Conservation (phyloP, 2,113 vertebrate genomes). For the Fulica atra region DNA sequence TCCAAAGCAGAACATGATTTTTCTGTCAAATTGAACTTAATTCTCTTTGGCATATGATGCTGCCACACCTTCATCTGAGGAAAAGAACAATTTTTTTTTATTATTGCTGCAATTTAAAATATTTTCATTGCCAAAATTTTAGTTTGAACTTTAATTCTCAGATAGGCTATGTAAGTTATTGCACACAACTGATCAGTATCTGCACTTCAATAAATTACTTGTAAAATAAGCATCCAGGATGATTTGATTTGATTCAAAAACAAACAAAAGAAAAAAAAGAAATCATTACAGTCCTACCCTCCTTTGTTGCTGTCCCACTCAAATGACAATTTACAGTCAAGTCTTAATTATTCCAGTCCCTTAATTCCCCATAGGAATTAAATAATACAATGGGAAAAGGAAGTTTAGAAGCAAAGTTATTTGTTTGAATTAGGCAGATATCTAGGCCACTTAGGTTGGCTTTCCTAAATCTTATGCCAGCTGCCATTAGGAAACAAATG, state of each 20-base stretch:
- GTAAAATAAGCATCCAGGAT: not conserved
- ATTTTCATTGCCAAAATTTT: not conserved
- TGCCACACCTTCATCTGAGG: not conserved
- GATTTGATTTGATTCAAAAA: not conserved
- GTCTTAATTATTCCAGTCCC: not conserved
- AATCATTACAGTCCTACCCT: not conserved
- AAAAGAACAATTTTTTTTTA: not conserved
- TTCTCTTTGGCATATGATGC: not conserved
- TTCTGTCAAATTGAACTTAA: not conserved
- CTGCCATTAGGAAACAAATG: conserved; percentile 1
- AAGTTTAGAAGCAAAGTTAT: not conserved
- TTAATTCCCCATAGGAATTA: not conserved
- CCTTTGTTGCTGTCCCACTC: not conserved
- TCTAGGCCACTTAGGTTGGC: not conserved
- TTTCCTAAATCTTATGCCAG: conserved; percentile 12
- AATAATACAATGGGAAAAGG: not conserved
- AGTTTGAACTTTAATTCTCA: not conserved
- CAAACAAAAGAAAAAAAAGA: not conserved
- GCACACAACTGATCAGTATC: not conserved
- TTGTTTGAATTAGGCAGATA: not conserved
- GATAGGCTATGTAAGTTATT: not conserved
- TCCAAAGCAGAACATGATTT: accelerated
- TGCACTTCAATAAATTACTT: not conserved
- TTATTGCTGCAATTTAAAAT: not conserved
- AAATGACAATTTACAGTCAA: not conserved